Base-by-base conservation (phyloP, 2,888 invertebrate genomes). In the Drosophila borborema region DNA sequence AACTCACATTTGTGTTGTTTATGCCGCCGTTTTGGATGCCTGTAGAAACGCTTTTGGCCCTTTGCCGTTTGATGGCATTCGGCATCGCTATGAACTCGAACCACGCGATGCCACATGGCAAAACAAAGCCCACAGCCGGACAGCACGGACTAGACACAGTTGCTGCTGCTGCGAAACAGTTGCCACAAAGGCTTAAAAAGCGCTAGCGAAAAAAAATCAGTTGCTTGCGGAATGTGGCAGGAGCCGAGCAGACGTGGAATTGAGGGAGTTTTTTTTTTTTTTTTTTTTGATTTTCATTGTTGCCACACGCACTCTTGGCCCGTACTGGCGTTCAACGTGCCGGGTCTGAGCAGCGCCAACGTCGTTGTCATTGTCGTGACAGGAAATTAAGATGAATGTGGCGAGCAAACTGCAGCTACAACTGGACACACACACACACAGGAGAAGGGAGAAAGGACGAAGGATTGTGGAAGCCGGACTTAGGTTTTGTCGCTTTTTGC, bases 301-400 rank as follows among this genome's bases (percentile, higher is more conserved):
- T 69, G 65, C 63, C 48, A 64, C 78, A 74, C 81, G 82, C 73
- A 80, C 80, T 74, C 87, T 78, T 75, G 61, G 63, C 59, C 61
- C 59, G 69, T 65, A 51, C 51, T 55, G 41, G 66, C 64, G 41
- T 46, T 53, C 62, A 68, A 56, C 49, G 56, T 56, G 59, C 61
- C 51, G 66, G 64, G 45, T 38, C 48, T 64, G 66, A 49, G 45
- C 64, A 69, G 63, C 49, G 60, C 34, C 71, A 83, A 72, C 82
- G 76, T 82, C 82, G 84, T 86, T 89, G 88, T 88, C 89, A 87
- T 86, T 86, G 88, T 83, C 88, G 79, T 87, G 87, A 87, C 87
- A 87, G 87, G 87, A 87, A 87, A 87, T 87, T 87, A 87, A 87
- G 87, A 87, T 87, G 87, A 89, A 87, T 87, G 87, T 87, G 87